phyloP scores from a whole-genome alignment of 2,113 vertebrate genomes.

The Etia nguti region DNA sequence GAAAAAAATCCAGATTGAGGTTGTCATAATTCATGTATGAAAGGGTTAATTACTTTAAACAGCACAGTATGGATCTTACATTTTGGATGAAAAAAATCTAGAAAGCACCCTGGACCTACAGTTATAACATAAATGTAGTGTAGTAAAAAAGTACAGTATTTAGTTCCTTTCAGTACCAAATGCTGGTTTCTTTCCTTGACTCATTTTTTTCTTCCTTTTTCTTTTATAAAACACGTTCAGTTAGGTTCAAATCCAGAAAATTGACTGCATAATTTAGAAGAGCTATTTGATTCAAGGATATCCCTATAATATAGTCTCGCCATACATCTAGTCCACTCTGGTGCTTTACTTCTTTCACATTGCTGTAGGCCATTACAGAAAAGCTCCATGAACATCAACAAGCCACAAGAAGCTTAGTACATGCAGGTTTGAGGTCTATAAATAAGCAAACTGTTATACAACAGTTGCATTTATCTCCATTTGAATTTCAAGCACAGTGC shows the following conservation, averaged over 20 bases:
- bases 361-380: neutral
- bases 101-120: neutral
- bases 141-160: neutral
- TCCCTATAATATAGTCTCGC: neutral
- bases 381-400: neutral
- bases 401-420: neutral
- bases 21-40: neutral
- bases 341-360: neutral
- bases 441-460: slow-evolving; percentile 8
- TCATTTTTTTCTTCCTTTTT: neutral
- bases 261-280: neutral
- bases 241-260: neutral
- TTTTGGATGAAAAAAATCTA: neutral
- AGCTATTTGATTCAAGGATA: neutral
- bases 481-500: neutral
- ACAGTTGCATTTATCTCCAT: neutral
- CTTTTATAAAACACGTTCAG: neutral
- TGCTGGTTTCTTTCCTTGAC: neutral
- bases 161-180: neutral
- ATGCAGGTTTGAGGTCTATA: slow-evolving; percentile 6
- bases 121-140: neutral
- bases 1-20: neutral
- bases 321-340: neutral
- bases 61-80: neutral
- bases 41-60: neutral